Conservation (phyloP, 2,888 invertebrate species). For the Sarcophaga variegata region DNA sequence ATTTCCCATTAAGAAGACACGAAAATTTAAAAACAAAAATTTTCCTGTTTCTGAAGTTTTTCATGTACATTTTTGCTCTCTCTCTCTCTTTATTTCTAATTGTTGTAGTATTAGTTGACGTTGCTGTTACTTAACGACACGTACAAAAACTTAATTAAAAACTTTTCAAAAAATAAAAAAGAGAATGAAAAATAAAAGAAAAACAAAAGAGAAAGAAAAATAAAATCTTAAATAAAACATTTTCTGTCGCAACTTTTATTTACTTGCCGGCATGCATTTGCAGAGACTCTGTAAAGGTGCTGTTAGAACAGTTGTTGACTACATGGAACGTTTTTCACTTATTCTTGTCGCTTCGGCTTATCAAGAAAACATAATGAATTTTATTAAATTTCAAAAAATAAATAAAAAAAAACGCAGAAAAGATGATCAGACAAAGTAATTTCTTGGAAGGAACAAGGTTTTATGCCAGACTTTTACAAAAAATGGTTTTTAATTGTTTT, state of each 20-base stretch:
- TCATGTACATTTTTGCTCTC: constrained; percentile 17
- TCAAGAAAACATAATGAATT: constrained; percentile 10
- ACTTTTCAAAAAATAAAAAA: constrained; percentile 70
- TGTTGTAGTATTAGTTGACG: constrained; percentile 61
- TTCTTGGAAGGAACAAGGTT: neutral
- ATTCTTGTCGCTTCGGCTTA: neutral
- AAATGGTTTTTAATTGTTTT: too few species aligned
- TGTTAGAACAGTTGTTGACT: constrained; percentile 34
- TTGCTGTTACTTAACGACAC: constrained; percentile 71
- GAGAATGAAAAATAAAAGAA: neutral
- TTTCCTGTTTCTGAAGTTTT: constrained; percentile 8
- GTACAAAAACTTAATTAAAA: constrained; percentile 77
- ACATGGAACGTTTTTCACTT: neutral
- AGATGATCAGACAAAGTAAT: neutral
- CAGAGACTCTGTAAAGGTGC: neutral
- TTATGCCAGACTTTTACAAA: too few species aligned
- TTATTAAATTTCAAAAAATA: neutral
- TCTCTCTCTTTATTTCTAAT: neutral
- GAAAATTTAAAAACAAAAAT: constrained; percentile 47
- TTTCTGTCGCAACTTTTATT: constrained; percentile 6
- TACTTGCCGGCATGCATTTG: neutral
- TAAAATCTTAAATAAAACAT: neutral
- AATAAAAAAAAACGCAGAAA: neutral
- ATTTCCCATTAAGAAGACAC: constrained; percentile 36
- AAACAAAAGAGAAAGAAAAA: neutral